Base-by-base conservation (phyloP, 37 sponge, comb jelly and placozoan species). In the Spongilla lacustris region DNA sequence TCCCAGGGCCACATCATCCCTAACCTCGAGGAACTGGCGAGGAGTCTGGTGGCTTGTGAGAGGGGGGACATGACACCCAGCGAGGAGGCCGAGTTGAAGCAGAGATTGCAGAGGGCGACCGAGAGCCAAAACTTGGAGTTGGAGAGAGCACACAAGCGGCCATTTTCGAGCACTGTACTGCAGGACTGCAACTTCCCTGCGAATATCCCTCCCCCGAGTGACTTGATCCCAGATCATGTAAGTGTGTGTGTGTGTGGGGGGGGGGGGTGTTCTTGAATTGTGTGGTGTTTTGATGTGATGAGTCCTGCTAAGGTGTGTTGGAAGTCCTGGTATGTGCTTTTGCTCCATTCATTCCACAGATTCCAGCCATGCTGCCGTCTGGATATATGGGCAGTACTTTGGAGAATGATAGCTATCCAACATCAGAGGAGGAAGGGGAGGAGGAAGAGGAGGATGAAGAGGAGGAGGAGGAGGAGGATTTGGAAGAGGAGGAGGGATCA, bases 101-200 rank as follows among this genome's bases (percentile, higher is more conserved):
- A 21, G 31, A n/a, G 5, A 25, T 31, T 79, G 66, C 66, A 41
- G 37, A 5, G 24, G 77, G 30, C 77, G 14, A 21, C 36, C 17
- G 36, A 36, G 77, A 36, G 37, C 36, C 37, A 76, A 13, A 50
- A 10, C 73, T 33, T 30, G 73, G 31, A 58, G 19, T 58, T 58
- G 58, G 58, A 58, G 19, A 58, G 58, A 14, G 58, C 58, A 17
- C 58, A 58, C 58, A 58, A 58, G n/a, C 75, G 48, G 21, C 24
- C 81, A 21, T 75, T 84, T 29, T 6, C 85, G 0, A 68, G 49
- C 33, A 74, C 90, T 1, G 66, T 90, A 22, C 49, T 85, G 70
- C 32, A 85, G 81, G 86, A 90, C 29, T 66, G 70, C 58, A 90
- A 90, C 31, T 90, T 90, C 35, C 82, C 85, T 17, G n/a, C 81